Evolutionary conservation across 2,797 vertebrate genomes (phyloP), one percentile per base, ranked within the genome.

Genomic region (Chiloscyllium punctatum): DNA sequence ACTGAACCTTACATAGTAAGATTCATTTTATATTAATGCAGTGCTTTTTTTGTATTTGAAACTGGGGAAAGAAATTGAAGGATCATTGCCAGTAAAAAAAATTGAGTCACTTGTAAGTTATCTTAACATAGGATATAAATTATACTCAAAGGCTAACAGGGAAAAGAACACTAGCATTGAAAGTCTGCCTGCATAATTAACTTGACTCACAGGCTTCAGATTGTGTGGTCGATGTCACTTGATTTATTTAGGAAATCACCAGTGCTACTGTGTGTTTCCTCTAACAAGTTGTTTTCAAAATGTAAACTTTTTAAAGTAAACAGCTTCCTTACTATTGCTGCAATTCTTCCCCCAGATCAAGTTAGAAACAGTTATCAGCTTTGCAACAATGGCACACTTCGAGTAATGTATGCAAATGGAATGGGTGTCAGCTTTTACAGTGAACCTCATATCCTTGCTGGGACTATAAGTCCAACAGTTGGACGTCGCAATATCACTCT

Each of bases 341-440:
- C 21, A 53, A 74, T 74, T 94, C 27, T 74, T 27, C 42, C 94
- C 30, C 13, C 97, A 99, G 99, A 99, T 98, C 99, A 99, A 98
- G 99, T 99, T 97, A 98, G 99, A 97, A 99, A 99, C 98, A 99
- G 98, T 98, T 99, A 99, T 97, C 99, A 99, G 97, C 98, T 99
- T 96, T 99, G 99, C 96, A 99, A 99, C 97, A 99, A 99, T 2
- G 99, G 99, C 88, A 99, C 99, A 87, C 98, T 99, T 97, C 98
- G 99, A 97, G 99, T 99, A 97, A 98, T 99, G 98, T 99, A 99
- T 37, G 99, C 99, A 96, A 99, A 99, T 33, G 99, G 99, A 71
- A 99, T 99, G 99, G 98, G 98, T 33, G 99, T 99, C 97, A 99
- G 99, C 97, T 99, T 99, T 97, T 99, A 99, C 97, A 99, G 99